phyloP scores from a whole-genome alignment of 2,888 invertebrate species.

The Heliconius aoede region DNA sequence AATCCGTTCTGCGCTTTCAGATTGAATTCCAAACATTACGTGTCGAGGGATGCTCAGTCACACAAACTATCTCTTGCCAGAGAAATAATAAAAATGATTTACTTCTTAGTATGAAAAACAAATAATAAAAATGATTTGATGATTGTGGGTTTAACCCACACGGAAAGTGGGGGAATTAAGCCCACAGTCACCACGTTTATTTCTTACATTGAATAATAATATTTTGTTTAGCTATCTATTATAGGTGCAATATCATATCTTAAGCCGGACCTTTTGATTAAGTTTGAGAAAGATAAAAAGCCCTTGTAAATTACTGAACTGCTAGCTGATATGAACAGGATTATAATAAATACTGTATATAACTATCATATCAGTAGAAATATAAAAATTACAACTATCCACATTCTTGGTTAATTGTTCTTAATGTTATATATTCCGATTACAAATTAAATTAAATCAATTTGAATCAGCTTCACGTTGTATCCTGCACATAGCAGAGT shows the following conservation, averaged over 20 bases:
- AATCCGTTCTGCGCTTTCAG: too few relatives aligned
- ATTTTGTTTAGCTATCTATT: not conserved
- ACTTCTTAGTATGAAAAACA: too few relatives aligned
- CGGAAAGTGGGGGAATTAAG: too few relatives aligned
- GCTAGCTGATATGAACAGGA: conserved; percentile 28
- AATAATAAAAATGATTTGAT: too few relatives aligned
- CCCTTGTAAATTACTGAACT: conserved; percentile 6
- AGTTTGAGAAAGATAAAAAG: conserved; percentile 28
- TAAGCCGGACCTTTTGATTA: conserved; percentile 20
- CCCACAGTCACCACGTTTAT: not conserved
- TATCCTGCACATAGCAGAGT: too few relatives aligned
- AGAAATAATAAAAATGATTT: too few relatives aligned
- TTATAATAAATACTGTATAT: not conserved
- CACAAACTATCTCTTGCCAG: too few relatives aligned
- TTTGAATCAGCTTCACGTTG: too few relatives aligned
- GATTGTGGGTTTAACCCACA: not conserved
- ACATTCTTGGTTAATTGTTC: not conserved
- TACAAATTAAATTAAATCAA: too few relatives aligned
- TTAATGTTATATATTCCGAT: not conserved
- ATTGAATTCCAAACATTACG: too few relatives aligned
- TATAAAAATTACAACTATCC: not conserved
- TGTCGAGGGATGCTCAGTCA: too few relatives aligned
- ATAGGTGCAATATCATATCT: conserved; percentile 12
- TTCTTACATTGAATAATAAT: not conserved
- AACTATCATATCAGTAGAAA: not conserved